Percentiles rank a stretch among this genome's conserved stretches.
Conservation (phyloP, 2,888 invertebrate species). For the Philereme vetulata region DNA sequence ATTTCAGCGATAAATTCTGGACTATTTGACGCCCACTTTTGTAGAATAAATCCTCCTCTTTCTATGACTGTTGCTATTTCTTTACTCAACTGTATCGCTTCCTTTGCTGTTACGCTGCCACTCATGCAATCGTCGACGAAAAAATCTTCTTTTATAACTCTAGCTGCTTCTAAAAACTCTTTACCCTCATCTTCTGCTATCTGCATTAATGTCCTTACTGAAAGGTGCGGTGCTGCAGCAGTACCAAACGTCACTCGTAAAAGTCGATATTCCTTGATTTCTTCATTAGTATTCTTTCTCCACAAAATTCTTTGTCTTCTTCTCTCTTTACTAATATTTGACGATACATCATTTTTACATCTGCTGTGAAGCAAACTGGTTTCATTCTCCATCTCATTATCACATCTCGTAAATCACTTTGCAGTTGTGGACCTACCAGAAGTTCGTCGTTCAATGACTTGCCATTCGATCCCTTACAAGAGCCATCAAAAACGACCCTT, state of each 20-base stretch:
- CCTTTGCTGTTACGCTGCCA: conserved; percentile 21
- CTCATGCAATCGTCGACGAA: conserved; percentile 34
- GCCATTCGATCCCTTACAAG: no score
- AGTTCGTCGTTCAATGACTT: no score
- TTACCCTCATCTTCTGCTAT: conserved; percentile 30
- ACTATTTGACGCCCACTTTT: conserved; percentile 30
- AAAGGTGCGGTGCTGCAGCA: conserved; percentile 31
- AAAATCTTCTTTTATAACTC: conserved; percentile 20
- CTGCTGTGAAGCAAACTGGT: conserved; percentile 15
- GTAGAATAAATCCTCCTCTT: conserved; percentile 25
- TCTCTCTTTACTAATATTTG: conserved; percentile 15
- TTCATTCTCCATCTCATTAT: no score
- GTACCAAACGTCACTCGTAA: conserved; percentile 34
- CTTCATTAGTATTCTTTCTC: background rate
- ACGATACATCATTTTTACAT: conserved; percentile 31
- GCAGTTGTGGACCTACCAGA: no score
- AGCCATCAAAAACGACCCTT: no score
- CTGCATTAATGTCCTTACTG: conserved; percentile 29
- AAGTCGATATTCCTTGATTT: conserved; percentile 21
- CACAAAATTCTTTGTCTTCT: conserved; percentile 8
- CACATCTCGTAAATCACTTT: no score
- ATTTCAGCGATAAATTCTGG: conserved; percentile 9
- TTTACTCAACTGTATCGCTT: conserved; percentile 12
- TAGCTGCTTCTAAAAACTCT: conserved; percentile 9
- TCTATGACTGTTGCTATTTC: conserved; percentile 17